These are phyloP conservation scores for Callopanchax toddi DNA, from an alignment of 2,113 vertebrate genomes.

Conservation along the genomic window DNA sequence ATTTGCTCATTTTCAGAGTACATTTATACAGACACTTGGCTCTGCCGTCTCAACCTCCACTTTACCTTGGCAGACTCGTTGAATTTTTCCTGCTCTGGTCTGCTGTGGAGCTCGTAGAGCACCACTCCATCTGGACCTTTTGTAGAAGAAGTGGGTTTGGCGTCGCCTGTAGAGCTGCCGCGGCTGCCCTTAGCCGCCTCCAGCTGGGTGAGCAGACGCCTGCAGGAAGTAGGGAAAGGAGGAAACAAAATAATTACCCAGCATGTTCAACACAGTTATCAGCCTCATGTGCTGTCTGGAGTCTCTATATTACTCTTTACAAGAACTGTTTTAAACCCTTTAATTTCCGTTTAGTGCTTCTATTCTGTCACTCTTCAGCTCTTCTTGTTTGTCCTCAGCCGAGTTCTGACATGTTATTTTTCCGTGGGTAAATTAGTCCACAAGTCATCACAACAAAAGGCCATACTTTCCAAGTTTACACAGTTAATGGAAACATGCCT, in stretches of 20 bases:
- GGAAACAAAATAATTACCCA: conserved; percentile 36
- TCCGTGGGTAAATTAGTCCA: background rate
- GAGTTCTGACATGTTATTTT: background rate
- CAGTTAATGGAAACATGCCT: background rate
- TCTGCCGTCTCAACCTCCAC: conserved; percentile 1
- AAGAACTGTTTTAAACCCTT: background rate
- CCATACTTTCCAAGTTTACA: no score
- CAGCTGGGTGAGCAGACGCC: conserved; percentile 91
- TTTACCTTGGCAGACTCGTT: conserved; percentile 89
- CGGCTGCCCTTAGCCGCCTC: conserved; percentile 84
- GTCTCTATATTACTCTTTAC: background rate
- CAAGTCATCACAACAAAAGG: background rate
- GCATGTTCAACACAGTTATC: conserved; percentile 23
- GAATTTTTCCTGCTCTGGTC: conserved; percentile 92
- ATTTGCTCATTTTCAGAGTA: conserved; percentile 10
- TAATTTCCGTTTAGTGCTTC: background rate
- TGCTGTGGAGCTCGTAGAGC: conserved; percentile 91
- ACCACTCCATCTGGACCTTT: conserved; percentile 79
- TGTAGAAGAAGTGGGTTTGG: conserved; percentile 67
- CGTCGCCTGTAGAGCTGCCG: conserved; percentile 50
- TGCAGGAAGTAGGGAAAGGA: conserved; percentile 52
- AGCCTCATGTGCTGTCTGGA: conserved; percentile 3
- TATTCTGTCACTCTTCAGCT: background rate
- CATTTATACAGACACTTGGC: conserved; percentile 24
- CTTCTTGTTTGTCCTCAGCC: background rate